Conservation (phyloP, 2,797 vertebrate genomes). For the Anas bahamensis region DNA sequence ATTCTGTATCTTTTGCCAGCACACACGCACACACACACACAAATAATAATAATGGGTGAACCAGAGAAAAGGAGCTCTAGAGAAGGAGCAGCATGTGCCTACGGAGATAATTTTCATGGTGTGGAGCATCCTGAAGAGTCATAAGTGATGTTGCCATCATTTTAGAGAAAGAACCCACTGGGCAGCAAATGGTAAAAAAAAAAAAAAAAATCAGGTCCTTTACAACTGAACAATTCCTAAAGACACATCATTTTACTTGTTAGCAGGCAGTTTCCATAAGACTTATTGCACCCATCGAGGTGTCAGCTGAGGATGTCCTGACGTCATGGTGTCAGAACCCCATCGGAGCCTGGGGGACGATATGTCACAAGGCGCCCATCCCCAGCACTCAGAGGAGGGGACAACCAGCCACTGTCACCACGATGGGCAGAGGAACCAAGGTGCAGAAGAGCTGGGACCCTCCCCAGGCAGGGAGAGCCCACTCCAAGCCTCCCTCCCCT, state of each 20-base stretch:
- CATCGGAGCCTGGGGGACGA: accelerated
- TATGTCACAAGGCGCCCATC: not conserved
- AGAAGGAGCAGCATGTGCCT: not conserved
- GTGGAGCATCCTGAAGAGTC: not conserved
- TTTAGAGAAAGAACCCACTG: not conserved
- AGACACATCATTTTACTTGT: not conserved
- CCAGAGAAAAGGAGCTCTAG: not conserved
- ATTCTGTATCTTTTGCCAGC: not conserved
- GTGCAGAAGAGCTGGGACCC: not conserved
- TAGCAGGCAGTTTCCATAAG: not conserved
- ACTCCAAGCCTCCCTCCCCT: not conserved
- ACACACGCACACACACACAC: not conserved
- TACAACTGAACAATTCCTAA: not conserved
- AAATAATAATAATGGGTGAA: not conserved
- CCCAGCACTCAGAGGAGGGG: not conserved
- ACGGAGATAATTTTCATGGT: not conserved
- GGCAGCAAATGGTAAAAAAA: not conserved
- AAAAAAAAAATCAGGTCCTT: not conserved
- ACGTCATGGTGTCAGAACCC: not conserved
- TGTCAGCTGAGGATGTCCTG: not conserved
- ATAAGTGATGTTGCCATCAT: not conserved
- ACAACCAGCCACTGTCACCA: accelerated
- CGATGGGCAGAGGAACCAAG: not conserved
- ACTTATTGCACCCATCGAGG: not conserved
- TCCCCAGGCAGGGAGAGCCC: not conserved